phyloP scores from a whole-genome alignment of 2,113 vertebrate species.

The Paramormyrops kingsleyae region DNA sequence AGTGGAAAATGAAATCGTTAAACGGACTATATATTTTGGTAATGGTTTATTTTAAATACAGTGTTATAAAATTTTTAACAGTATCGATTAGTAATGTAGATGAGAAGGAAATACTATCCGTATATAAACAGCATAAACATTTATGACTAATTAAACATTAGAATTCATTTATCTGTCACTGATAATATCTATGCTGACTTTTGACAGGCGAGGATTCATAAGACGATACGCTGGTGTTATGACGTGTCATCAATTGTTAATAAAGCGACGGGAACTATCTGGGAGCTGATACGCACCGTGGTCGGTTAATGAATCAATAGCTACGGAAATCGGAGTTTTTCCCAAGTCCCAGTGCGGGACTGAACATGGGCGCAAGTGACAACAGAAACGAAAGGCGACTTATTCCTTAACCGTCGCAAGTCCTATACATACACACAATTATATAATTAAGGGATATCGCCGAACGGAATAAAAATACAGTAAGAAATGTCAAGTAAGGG shows the following conservation, averaged over 20 bases:
- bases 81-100: neutral
- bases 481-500: neutral
- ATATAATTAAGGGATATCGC: neutral
- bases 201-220: neutral
- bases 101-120: neutral
- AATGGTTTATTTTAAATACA: neutral
- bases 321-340: neutral
- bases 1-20: neutral
- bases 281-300: neutral
- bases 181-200: neutral
- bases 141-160: constrained; percentile 2
- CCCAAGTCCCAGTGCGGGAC: neutral
- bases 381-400: neutral
- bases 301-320: constrained; percentile 10
- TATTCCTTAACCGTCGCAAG: neutral
- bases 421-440: neutral
- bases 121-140: neutral
- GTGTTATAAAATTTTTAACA: neutral
- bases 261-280: constrained; percentile 7
- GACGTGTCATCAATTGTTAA: constrained; percentile 12
- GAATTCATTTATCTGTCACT: neutral
- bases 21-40: neutral
- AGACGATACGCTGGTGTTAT: neutral
- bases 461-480: neutral
- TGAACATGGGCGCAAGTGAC: neutral